These are phyloP conservation scores for Pheosia gnoma DNA, from an alignment of 2,888 invertebrate species.

Conservation along the genomic window DNA sequence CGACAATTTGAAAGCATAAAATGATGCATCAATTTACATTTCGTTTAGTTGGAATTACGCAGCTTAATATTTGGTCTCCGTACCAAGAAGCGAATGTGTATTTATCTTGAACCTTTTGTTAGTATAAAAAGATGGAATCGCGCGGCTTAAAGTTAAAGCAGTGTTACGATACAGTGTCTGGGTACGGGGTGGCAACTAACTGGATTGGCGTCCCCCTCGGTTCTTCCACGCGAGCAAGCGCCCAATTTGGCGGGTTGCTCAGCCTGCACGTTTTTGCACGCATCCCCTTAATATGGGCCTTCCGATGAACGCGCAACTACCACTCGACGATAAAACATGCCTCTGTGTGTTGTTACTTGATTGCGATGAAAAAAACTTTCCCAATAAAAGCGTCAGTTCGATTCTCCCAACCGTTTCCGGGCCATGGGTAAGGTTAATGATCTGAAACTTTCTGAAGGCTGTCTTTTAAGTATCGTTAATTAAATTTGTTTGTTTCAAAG, in stretches of 20 bases:
- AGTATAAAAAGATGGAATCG: conserved; percentile 44
- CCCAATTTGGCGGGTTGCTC: conserved; percentile 63
- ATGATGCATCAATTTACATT: conserved; percentile 51
- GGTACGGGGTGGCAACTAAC: conserved; percentile 50
- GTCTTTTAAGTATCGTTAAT: conserved; percentile 33
- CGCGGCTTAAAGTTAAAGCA: conserved; percentile 44
- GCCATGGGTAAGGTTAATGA: conserved; percentile 40
- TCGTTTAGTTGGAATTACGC: conserved; percentile 50
- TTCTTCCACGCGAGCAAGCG: conserved; percentile 61
- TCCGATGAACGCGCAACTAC: conserved; percentile 37
- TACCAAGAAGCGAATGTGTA: conserved; percentile 33
- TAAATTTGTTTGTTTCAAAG: conserved; percentile 22
- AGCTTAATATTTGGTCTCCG: conserved; percentile 44
- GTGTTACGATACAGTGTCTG: conserved; percentile 44
- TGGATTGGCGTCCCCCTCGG: conserved; percentile 54
- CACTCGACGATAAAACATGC: conserved; percentile 42
- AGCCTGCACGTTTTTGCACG: conserved; percentile 65
- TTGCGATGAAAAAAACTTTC: conserved; percentile 44
- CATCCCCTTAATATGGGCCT: conserved; percentile 57
- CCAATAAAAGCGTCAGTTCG: conserved; percentile 45
- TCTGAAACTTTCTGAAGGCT: conserved; percentile 34
- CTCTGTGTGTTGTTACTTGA: conserved; percentile 36
- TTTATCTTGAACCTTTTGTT: conserved; percentile 30
- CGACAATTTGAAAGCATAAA: conserved; percentile 37
- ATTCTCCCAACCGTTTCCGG: conserved; percentile 30